phyloP scores from a whole-genome alignment of 1,140 invertebrate genomes.

The Saxidomus purpurata region DNA sequence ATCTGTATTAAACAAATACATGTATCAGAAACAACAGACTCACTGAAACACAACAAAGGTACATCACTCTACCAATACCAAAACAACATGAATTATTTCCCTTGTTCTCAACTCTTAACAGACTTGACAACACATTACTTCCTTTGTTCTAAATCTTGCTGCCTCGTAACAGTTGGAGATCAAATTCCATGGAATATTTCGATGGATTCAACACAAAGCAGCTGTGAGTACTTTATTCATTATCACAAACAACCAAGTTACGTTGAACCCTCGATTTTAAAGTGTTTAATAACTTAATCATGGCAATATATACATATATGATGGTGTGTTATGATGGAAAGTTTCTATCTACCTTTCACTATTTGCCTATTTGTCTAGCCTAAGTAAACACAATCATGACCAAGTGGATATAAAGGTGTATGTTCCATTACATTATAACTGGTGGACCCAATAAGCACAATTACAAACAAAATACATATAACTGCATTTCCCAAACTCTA shows the following conservation, averaged over 20 bases:
- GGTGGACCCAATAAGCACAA: no score
- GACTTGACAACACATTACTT: slow-evolving; percentile 28
- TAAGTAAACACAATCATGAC: no score
- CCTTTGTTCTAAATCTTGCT: slow-evolving; percentile 42
- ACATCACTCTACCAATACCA: not conserved
- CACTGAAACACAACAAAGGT: not conserved
- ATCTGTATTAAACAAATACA: no score
- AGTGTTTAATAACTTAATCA: slow-evolving; percentile 38
- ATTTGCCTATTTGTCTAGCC: no score
- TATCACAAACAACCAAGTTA: no score
- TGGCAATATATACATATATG: slow-evolving; percentile 36
- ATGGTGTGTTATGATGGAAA: no score
- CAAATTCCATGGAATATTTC: slow-evolving; percentile 15
- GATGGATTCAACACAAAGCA: not conserved
- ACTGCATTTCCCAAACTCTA: no score
- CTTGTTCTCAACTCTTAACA: not conserved
- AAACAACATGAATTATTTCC: not conserved
- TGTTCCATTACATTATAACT: no score
- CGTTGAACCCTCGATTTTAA: not conserved
- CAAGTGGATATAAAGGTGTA: no score
- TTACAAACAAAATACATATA: no score
- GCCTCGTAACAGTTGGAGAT: not conserved
- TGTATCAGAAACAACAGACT: slow-evolving; percentile 1
- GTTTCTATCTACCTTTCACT: not conserved
- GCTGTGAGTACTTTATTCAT: no score